Base-by-base conservation (phyloP, 2,888 invertebrate genomes). In the Pollenia amentaria region DNA sequence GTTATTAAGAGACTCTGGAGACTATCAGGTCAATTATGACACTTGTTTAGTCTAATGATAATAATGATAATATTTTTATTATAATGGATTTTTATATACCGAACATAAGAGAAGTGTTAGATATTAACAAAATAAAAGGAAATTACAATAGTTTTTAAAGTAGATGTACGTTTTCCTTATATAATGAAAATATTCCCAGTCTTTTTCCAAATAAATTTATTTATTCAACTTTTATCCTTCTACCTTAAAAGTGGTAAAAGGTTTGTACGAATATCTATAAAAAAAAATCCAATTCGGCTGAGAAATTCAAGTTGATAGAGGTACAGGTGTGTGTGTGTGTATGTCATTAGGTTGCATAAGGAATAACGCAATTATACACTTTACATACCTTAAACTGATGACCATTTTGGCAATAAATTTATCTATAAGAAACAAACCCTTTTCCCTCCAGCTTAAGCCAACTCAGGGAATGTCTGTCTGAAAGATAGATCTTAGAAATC, bases 11-110 rank as follows among this genome's bases (percentile, higher is more conserved):
- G 29, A 6, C 44, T 40, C 9, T n/a, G 12, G 11, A 44, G 70
- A 62, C 73, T 65, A 79, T 55, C 78, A 65, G 72, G 55, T 73
- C 78, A 87, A 82, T 78, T 87, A 84, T 87, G 82, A 87, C 85
- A 82, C 87, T 85, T 87, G 79, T 76, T 75, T 70, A 53, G 62
- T 48, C 73, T 72, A 60, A 76, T 51, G 51, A 70, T 18, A 46
- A 73, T 48, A 75, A 67, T 46, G 46, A 46, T 73, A 46, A 72
- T 76, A 82, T 62, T 76, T n/a, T 46, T 38, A 70, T 62, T 76
- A 16, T 29, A 6, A 29, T 16, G 3, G 29, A 38, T 51, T 48
- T 69, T 29, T 40, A 51, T 51, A 38, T 14, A 51, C n/a, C 16
- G 16, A 38, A 21, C 46, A 65, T 21, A n/a, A n/a, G 12, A 48